Evolutionary conservation across 53 echinoderm and acorn worm species (phyloP), one percentile per base, ranked within the genome.

Genomic region (Pentamera pediparva): DNA sequence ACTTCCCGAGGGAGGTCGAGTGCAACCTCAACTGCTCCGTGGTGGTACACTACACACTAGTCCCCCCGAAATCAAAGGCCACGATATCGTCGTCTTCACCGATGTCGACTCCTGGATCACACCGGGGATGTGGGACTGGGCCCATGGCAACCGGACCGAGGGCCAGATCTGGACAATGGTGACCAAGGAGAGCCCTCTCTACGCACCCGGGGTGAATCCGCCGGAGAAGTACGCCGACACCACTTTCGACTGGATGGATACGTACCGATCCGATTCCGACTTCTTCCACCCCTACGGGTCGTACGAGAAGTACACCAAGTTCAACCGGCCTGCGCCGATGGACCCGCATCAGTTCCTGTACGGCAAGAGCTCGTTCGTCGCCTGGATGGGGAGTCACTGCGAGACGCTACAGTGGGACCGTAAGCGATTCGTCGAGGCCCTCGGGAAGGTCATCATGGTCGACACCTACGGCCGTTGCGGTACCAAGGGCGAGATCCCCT

Each of bases 391-490:
- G 6, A 72, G 72, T 35, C 72, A 72, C 53, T 72, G 72, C 29
- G 72, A 72, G 21, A 72, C 72, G 24, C 54, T 72, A 8, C 72
- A 72, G 53, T 72, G 72, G 72, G 72, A 72, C 19, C 34, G 72
- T 9, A 15, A 22, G 17, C 32, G 36, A 31, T 72, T 72, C 53
- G 72, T 72, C 35, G 31, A 3, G 6, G 53, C 34, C 2, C 2
- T 72, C 11, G 34, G 53, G 26, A 8, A 33, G 6, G 35, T 52
- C 20, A 11, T 72, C 1, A 51, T 12, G 13, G 26, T 70, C 17
- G 70, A 70, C 47, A 48, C 49, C 2, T 70, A 70, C 18, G 70
- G 70, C 27, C 47, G 50, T 49, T 70, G 70, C 30, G 70, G 70
- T 3, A 51, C 47, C 19, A 1, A 11, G 26, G n/a, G n/a, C n/a